Percentiles rank a stretch among this genome's conserved stretches.
Evolutionary conservation across 2,888 invertebrate genomes (phyloP).

Genomic region (Eupithecia exiguata): DNA sequence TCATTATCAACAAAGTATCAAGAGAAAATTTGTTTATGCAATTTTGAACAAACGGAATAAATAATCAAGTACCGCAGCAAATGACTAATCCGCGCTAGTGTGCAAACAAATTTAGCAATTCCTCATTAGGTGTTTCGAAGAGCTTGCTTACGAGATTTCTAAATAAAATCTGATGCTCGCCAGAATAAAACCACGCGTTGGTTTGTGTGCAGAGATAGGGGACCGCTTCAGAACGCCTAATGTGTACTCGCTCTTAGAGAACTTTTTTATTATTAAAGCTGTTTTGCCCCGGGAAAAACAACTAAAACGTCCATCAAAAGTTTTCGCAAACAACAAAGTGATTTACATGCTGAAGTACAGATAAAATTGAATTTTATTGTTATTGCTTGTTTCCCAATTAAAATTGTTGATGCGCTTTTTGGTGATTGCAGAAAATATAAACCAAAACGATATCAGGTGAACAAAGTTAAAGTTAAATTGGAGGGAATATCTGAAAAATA

Average conservation of each 20-base stretch:
- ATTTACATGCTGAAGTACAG: constrained; percentile 32
- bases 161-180: neutral
- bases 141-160: neutral
- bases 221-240: neutral
- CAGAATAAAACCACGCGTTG: neutral
- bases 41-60: too few species aligned
- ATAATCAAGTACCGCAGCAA: too few species aligned
- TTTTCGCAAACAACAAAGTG: constrained; percentile 22
- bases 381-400: constrained; percentile 31
- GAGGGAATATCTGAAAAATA: neutral
- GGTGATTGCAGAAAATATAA: constrained; percentile 19
- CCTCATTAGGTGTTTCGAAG: neutral
- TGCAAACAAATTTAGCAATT: too few species aligned
- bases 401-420: constrained; percentile 32
- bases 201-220: too few species aligned
- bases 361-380: constrained; percentile 29
- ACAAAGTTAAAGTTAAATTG: neutral
- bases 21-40: too few species aligned
- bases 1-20: too few species aligned
- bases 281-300: neutral
- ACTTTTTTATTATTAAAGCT: neutral
- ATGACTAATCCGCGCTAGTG: too few species aligned
- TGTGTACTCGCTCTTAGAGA: neutral
- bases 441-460: neutral
- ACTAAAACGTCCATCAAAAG: constrained; percentile 3